Conservation (phyloP, 2,888 invertebrate genomes). For the Conistra vaccinii region DNA sequence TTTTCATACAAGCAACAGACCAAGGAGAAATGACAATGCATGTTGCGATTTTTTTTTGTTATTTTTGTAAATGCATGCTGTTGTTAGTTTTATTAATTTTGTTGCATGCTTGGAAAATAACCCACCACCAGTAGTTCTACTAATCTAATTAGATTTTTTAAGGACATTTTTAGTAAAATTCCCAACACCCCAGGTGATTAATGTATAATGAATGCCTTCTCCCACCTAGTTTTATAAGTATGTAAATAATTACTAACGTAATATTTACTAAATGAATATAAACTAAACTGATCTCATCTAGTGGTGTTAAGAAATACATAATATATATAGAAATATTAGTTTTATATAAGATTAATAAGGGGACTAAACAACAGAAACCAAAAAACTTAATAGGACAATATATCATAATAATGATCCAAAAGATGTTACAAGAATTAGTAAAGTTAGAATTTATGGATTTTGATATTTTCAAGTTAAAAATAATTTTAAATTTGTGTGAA, state of each 20-base stretch:
- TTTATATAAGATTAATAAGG: neutral
- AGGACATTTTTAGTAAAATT: neutral
- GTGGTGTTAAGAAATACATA: neutral
- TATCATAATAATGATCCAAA: neutral
- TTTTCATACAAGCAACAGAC: slow-evolving; percentile 84
- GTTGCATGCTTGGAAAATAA: slow-evolving; percentile 11
- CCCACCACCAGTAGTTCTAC: slow-evolving; percentile 20
- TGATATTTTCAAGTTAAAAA: slow-evolving; percentile 17
- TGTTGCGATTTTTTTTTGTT: slow-evolving; percentile 82
- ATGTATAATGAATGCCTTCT: neutral
- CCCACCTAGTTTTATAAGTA: neutral
- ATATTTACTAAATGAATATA: slow-evolving; percentile 1
- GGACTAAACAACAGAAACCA: neutral
- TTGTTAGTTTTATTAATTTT: slow-evolving; percentile 27
- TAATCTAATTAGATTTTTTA: neutral
- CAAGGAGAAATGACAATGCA: slow-evolving; percentile 82
- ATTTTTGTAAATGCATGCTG: slow-evolving; percentile 39
- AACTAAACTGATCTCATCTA: neutral
- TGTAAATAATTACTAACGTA: neutral
- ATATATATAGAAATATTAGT: neutral
- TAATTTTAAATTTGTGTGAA: neutral
- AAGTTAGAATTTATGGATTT: slow-evolving; percentile 13
- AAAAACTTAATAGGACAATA: neutral
- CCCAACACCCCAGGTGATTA: neutral
- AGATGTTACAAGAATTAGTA: neutral